Evolutionary conservation across 2,113 vertebrate genomes (phyloP), one percentile per base, ranked within the genome.

Genomic region (Pardalotus punctatus): DNA sequence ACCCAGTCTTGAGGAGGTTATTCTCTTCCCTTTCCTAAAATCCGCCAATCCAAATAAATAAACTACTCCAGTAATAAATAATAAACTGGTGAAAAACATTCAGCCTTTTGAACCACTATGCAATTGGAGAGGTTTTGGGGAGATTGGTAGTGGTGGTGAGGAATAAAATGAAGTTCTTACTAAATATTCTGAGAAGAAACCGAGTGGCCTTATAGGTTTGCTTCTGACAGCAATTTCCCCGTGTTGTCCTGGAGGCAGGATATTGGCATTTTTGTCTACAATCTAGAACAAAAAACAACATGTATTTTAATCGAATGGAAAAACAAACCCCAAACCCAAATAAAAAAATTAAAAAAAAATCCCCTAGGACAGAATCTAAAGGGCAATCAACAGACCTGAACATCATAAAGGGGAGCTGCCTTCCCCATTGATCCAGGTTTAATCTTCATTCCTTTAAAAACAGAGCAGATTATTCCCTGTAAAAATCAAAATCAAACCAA

Each of bases 401-500:
- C 56, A n/a, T 99, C 98, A 29, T 96, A 98, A 31, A 96, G 95
- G 24, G 97, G 84, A 51, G 94, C 90, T 22, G 98, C 84, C 81
- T 98, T 99, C 45, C 98, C 98, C 96, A 99, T 97, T 50, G 98
- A 99, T 24, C 98, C 98, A 2, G 91, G 97, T 88, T 98, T 99
- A 86, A 98, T 86, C 88, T 98, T 98, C 98, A 98, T 98, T 65
- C 96, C 98, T 95, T 97, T 98, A 54, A 48, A 73, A 60, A 81
- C 95, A 5, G 47, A 97, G 71, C 98, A 98, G 54, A 94, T 77
- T 25, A 98, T 0, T 45, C 98, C 98, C 99, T 99, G 85, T 82
- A 90, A 72, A 93, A 91, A 94, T 31, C 10, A 93, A 92, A 91
- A 90, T 16, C 6, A 91, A 81, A 87, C 5, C 13, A 28, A 89